Conservation (phyloP, 2,113 vertebrate species). For the Campylomormyrus tamandua region DNA sequence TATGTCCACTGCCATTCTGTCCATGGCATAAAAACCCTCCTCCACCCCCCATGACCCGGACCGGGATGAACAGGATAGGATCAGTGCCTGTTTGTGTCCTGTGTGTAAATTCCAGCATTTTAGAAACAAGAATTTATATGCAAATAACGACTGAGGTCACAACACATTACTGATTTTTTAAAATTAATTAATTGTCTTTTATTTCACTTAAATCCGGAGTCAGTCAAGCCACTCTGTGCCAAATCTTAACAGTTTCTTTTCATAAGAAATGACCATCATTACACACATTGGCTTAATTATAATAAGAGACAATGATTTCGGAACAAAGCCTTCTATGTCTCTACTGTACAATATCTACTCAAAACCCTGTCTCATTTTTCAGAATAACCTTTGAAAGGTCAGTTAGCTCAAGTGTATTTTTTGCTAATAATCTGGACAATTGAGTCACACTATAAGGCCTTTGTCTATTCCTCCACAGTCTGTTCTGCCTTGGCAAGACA, state of each 20-base stretch:
- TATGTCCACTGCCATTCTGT: background rate
- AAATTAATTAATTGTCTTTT: background rate
- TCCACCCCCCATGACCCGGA: background rate
- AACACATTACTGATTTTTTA: background rate
- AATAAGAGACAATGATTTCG: background rate
- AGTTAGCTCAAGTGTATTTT: background rate
- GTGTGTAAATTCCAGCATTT: background rate
- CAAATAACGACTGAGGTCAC: background rate
- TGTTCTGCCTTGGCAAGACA: background rate
- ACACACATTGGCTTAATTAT: background rate
- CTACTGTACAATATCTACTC: background rate
- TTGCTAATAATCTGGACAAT: background rate
- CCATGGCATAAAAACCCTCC: background rate
- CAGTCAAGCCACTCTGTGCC: no score
- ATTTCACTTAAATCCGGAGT: background rate
- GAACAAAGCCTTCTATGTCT: background rate
- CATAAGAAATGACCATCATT: background rate
- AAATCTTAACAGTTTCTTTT: background rate
- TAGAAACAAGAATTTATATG: background rate
- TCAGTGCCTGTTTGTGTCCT: background rate
- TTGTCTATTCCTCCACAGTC: background rate
- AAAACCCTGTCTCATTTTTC: background rate
- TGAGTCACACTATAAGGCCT: background rate
- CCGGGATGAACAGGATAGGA: background rate
- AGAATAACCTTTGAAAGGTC: background rate